phyloP scores from a whole-genome alignment of 2,797 vertebrate genomes.

The Thaleichthys pacificus region DNA sequence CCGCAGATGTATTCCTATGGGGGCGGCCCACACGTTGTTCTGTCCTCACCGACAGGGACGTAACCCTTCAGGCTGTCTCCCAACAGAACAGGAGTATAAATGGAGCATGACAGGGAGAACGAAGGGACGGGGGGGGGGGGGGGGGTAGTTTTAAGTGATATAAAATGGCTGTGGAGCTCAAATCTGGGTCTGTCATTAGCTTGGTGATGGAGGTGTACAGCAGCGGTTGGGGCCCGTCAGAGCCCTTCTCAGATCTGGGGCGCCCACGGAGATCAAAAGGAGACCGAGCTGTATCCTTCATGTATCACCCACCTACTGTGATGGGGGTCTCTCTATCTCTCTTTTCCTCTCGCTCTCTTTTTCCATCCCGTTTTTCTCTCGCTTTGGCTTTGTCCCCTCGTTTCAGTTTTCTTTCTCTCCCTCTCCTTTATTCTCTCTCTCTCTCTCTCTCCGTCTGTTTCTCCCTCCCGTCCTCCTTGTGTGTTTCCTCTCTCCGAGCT shows the following conservation, averaged over 20 bases:
- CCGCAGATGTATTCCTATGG: neutral
- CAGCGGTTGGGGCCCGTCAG: neutral
- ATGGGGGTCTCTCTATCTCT: neutral
- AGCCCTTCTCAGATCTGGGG: neutral
- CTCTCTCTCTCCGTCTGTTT: neutral
- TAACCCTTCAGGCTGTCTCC: neutral
- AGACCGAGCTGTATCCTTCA: neutral
- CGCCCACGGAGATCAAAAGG: neutral
- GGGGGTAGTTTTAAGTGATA: neutral
- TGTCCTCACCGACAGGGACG: neutral
- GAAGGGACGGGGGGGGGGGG: neutral
- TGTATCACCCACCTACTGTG: conserved; percentile 5
- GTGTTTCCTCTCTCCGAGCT: too few relatives aligned
- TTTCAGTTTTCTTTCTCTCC: too few relatives aligned
- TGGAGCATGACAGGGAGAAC: neutral
- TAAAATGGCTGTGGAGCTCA: neutral
- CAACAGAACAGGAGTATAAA: neutral
- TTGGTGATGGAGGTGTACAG: neutral
- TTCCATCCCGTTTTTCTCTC: neutral
- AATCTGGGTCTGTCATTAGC: neutral
- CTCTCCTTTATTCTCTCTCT: neutral
- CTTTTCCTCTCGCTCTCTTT: neutral
- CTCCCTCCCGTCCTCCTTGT: too few relatives aligned
- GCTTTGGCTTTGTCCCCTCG: neutral
- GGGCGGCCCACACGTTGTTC: neutral